A percentile compares a stretch with the other conserved stretches of the same genome.
Evolutionary conservation across 2,797 vertebrate species (phyloP).

Genomic region (Ctenopoma kingsleyae): DNA sequence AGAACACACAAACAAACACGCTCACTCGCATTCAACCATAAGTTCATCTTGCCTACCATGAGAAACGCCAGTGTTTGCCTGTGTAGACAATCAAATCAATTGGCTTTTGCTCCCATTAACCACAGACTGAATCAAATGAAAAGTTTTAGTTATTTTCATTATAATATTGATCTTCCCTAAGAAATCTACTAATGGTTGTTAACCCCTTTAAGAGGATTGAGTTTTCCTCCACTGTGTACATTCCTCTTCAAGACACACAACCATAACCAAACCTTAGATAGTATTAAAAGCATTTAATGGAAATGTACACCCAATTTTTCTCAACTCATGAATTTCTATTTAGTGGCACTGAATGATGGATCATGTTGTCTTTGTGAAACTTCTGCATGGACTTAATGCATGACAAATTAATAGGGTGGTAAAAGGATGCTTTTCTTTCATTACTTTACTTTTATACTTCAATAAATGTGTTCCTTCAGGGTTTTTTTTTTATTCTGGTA

Average conservation of each 20-base stretch:
- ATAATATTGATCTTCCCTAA: conserved; percentile 34
- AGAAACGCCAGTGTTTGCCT: conserved; percentile 69
- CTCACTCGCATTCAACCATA: conserved; percentile 22
- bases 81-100: conserved; percentile 74
- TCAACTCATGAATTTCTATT: conserved; percentile 32
- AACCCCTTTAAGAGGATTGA: conserved; percentile 31
- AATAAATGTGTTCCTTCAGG: conserved; percentile 52
- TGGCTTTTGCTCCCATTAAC: conserved; percentile 52
- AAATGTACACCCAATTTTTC: conserved; percentile 22
- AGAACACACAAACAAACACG: conserved; percentile 58
- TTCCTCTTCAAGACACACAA: conserved; percentile 37
- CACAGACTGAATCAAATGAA: conserved; percentile 36
- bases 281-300: conserved; percentile 46
- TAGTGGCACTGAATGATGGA: conserved; percentile 27
- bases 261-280: conserved; percentile 25
- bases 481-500: conserved; percentile 28
- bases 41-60: conserved; percentile 53
- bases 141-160: conserved; percentile 49
- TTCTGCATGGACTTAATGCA: conserved; percentile 78
- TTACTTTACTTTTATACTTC: conserved; percentile 47
- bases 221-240: conserved; percentile 28
- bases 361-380: conserved; percentile 65
- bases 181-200: conserved; percentile 22
- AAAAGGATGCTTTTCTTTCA: conserved; percentile 22
- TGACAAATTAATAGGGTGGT: conserved; percentile 59